phyloP scores from a whole-genome alignment of 2,888 invertebrate species.

The Oxyteleia sp. region DNA sequence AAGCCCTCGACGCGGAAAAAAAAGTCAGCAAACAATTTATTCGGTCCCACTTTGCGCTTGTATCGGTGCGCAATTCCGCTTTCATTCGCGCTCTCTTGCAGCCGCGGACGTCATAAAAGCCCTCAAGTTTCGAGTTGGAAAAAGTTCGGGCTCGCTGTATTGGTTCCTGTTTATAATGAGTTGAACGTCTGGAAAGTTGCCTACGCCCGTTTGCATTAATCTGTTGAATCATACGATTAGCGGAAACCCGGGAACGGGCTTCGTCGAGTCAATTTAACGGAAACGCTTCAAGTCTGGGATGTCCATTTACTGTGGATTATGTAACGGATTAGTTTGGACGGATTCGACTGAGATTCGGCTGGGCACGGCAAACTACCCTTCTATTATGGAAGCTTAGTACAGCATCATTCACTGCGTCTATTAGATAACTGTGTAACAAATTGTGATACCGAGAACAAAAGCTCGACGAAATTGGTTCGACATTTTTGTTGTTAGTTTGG shows the following conservation, averaged over 20 bases:
- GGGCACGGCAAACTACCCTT: conserved; percentile 62
- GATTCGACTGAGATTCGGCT: conserved; percentile 64
- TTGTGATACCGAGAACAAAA: conserved; percentile 52
- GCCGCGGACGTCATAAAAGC: conserved; percentile 62
- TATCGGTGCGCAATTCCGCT: conserved; percentile 33
- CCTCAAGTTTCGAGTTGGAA: conserved; percentile 56
- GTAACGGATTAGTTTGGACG: conserved; percentile 72
- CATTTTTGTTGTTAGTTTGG: conserved; percentile 14
- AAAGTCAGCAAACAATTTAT: conserved; percentile 47
- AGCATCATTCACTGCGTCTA: conserved; percentile 64
- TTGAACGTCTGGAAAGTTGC: conserved; percentile 80
- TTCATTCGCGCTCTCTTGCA: conserved; percentile 31
- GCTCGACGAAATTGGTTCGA: conserved; percentile 46
- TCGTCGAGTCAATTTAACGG: conserved; percentile 74
- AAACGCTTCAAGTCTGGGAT: conserved; percentile 68
- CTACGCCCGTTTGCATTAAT: conserved; percentile 76
- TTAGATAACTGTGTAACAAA: conserved; percentile 66
- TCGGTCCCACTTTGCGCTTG: conserved; percentile 7
- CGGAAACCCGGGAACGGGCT: conserved; percentile 46
- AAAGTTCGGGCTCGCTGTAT: conserved; percentile 60
- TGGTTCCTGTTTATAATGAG: conserved; percentile 79
- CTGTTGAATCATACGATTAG: conserved; percentile 78
- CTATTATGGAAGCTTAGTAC: conserved; percentile 66
- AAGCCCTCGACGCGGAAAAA: conserved; percentile 11
- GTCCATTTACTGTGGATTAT: conserved; percentile 73